Conservation (phyloP, 1,140 invertebrate genomes). For the Ips nitidus region DNA sequence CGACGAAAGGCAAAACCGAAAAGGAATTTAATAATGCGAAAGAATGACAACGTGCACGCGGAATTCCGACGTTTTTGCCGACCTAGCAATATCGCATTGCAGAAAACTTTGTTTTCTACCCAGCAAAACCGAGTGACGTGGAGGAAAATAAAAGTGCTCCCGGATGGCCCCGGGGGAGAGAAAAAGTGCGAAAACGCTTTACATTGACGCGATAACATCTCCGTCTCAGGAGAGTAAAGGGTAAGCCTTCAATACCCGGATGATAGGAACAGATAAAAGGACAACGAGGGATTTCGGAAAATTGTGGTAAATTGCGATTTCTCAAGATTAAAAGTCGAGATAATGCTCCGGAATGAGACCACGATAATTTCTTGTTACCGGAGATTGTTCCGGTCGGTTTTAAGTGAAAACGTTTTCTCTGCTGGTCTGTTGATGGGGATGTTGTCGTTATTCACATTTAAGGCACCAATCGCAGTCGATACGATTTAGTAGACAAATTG, state of each 20-base stretch:
- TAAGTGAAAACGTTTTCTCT: conserved; percentile 1
- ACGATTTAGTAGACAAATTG: too few species aligned
- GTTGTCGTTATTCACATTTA: too few species aligned
- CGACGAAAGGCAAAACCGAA: not conserved
- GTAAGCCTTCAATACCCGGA: conserved; percentile 25
- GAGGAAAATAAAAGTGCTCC: conserved; percentile 13
- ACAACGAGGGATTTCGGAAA: conserved; percentile 18
- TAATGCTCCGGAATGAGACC: conserved; percentile 1
- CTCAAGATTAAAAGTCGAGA: conserved; percentile 20
- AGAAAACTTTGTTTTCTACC: conserved; percentile 12
- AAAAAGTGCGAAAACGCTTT: conserved; percentile 27
- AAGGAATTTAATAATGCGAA: conserved; percentile 19
- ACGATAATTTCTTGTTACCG: conserved; percentile 16
- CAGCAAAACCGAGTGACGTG: conserved; percentile 11
- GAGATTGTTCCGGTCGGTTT: not conserved
- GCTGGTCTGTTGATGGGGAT: not conserved
- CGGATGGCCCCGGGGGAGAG: conserved; percentile 3
- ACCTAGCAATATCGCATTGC: conserved; percentile 7
- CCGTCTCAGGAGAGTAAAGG: conserved; percentile 25
- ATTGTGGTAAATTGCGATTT: conserved; percentile 30
- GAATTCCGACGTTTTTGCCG: conserved; percentile 8
- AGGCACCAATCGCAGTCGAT: too few species aligned
- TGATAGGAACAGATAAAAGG: conserved; percentile 23
- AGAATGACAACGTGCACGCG: not conserved
- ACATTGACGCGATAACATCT: conserved; percentile 27